phyloP scores from a whole-genome alignment of 1,140 invertebrate species.

The Watersipora subatra region DNA sequence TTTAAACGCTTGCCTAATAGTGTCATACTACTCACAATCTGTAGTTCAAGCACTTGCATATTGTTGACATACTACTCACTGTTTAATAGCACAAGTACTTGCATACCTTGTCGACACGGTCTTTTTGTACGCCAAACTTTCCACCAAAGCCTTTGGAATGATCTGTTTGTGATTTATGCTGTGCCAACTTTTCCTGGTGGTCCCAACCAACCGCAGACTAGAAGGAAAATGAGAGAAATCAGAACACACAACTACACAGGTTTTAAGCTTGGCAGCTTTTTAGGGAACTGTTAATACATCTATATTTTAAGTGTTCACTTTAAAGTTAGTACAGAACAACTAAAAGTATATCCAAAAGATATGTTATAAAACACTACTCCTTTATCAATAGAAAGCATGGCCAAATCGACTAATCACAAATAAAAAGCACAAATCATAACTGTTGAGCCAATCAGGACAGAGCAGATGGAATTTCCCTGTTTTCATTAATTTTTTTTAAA shows the following conservation, averaged over 20 bases:
- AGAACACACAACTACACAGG: no score
- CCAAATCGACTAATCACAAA: no score
- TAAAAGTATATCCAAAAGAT: not conserved
- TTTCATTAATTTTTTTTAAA: no score
- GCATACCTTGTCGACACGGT: slow-evolving; percentile 52
- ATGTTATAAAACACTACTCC: no score
- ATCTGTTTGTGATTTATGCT: slow-evolving; percentile 33
- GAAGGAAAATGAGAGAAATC: no score
- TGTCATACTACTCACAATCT: not conserved
- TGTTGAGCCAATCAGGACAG: no score
- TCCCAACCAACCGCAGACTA: slow-evolving; percentile 44
- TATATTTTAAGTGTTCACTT: not conserved
- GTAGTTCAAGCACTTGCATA: not conserved
- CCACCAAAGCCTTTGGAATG: slow-evolving; percentile 42
- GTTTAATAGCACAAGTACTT: not conserved
- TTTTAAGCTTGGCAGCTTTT: no score
- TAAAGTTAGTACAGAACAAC: not conserved
- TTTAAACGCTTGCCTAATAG: not conserved
- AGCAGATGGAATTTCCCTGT: no score
- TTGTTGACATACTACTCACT: not conserved
- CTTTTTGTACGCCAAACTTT: slow-evolving; percentile 61
- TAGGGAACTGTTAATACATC: no score
- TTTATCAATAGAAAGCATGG: no score
- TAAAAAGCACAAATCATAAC: no score
- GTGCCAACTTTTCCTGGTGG: slow-evolving; percentile 29